phyloP scores from a whole-genome alignment of 92 coral and sea anemone species.

The Micromussa lordhowensis region DNA sequence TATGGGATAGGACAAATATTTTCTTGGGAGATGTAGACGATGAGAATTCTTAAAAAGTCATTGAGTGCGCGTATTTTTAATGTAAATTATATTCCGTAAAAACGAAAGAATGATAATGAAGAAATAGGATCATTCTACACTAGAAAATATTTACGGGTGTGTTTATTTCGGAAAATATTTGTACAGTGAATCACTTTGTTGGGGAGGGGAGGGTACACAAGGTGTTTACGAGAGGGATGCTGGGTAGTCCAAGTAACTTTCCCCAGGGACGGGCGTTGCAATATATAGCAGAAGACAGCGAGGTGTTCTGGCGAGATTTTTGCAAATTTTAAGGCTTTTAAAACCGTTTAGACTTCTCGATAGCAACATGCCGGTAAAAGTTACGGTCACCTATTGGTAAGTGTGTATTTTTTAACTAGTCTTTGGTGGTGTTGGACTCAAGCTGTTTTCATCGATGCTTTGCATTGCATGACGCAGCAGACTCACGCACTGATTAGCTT shows the following conservation, averaged over 20 bases:
- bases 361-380: constrained; percentile 52
- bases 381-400: constrained; percentile 54
- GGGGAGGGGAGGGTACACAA: no score
- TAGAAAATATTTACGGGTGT: background rate
- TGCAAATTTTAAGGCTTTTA: constrained; percentile 20
- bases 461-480: background rate
- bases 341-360: constrained; percentile 24
- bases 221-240: no score
- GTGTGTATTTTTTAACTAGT: background rate
- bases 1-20: constrained; percentile 1
- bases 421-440: no score
- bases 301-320: background rate
- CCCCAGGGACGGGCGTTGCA: no score
- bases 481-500: background rate
- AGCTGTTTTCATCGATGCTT: no score
- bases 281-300: no score
- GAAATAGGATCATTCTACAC: background rate
- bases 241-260: no score
- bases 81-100: background rate
- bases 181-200: no score
- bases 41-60: background rate
- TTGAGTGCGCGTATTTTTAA: background rate
- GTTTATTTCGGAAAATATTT: background rate
- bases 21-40: background rate
- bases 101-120: background rate